Evolutionary conservation across 2,797 vertebrate genomes (phyloP).

Genomic region (Manis pentadactyla): DNA sequence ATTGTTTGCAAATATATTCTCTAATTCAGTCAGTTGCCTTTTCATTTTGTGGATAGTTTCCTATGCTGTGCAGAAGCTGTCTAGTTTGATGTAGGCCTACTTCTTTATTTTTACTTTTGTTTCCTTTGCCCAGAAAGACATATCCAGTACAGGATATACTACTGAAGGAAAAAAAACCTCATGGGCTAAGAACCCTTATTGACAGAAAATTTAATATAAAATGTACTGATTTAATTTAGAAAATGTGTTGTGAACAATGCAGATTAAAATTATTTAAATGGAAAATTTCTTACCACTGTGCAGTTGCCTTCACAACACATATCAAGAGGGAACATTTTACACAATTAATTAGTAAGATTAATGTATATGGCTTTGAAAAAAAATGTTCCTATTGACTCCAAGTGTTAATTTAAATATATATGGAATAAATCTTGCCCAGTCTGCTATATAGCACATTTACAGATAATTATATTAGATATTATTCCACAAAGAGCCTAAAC

Average conservation of each 20-base stretch:
- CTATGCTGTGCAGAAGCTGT: too few relatives aligned
- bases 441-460: background rate
- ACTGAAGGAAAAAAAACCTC: background rate
- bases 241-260: conserved; percentile 6
- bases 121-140: too few relatives aligned
- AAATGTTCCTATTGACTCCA: background rate
- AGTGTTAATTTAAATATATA: background rate
- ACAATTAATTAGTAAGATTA: conserved; percentile 1
- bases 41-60: too few relatives aligned
- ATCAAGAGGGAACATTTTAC: conserved; percentile 18
- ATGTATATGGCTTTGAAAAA: background rate
- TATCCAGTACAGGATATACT: background rate
- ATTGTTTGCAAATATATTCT: too few relatives aligned
- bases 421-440: background rate
- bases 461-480: conserved; percentile 22
- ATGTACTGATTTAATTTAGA: background rate
- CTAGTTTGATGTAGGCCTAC: too few relatives aligned
- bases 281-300: background rate
- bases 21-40: too few relatives aligned
- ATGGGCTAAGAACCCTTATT: background rate
- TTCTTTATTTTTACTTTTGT: too few relatives aligned
- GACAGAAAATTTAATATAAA: background rate
- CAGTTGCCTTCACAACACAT: background rate
- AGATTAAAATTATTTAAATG: conserved; percentile 42
- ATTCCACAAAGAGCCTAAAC: background rate